Evolutionary conservation across 1,140 invertebrate genomes (phyloP), one percentile per base, ranked within the genome.

Genomic region (Metaphire vulgaris): DNA sequence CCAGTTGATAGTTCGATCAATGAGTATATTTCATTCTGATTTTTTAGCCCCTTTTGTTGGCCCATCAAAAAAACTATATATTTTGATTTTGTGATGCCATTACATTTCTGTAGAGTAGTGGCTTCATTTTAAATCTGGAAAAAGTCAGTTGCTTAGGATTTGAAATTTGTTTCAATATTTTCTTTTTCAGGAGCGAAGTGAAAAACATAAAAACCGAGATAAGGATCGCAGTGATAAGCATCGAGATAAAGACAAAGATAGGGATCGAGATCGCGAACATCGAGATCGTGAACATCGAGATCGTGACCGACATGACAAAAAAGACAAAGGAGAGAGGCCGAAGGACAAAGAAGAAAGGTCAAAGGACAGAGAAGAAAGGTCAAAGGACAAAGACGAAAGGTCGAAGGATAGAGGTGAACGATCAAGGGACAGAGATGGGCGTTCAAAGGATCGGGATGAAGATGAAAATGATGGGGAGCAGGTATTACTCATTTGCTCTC

Each of bases 381-480:
- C 41, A 21, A n/a, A 33, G 14, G 1, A 32, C 28, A 33, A 29
- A 71, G 29, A 31, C 26, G 32, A 71, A 71, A 33, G 14, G 31
- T 71, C 34, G 16, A 15, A 34, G 33, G 30, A 69, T 26, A 6
- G n/a, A 31, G 30, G 14, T 69, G n/a, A 69, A 28, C 67, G 67
- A 34, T 34, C 32, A 41, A 41, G 30, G 56, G 41, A 34, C 33
- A 33, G 15, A 41, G 72, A 21, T 34, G 33, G 6, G 56, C 41
- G 41, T 12, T 56, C 41, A 21, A 67, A 77, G n/a, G 76, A 77
- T 16, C 33, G 21, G 21, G 41, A 56, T 56, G 41, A 56, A 12
- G 41, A 56, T 56, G 6, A 56, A 56, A 21, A 56, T 56, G 41
- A 56, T 56, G 41, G 41, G 21, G 41, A 56, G 21, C 41, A 56